phyloP scores from a whole-genome alignment of 2,888 invertebrate genomes.

The Epiperipatus broadwayi region DNA sequence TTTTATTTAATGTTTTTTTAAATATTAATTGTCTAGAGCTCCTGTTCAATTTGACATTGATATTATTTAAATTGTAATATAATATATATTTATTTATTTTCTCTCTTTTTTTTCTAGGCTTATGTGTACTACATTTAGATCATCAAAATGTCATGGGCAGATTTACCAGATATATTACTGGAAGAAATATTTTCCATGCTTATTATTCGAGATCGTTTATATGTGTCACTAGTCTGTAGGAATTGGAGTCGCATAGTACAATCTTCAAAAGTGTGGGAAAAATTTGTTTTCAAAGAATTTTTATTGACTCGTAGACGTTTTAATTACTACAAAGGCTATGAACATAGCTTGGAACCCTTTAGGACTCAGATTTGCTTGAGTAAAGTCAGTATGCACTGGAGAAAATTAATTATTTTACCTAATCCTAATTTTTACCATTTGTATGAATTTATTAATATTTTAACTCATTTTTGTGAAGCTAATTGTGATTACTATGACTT shows the following conservation, averaged over 20 bases:
- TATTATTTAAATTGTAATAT: too few species aligned
- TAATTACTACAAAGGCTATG: constrained; percentile 63
- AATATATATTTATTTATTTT: too few species aligned
- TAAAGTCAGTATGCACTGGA: too few species aligned
- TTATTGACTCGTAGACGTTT: constrained; percentile 52
- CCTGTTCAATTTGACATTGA: too few species aligned
- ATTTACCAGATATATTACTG: constrained; percentile 48
- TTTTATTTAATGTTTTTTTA: too few species aligned
- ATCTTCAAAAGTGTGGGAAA: constrained; percentile 52
- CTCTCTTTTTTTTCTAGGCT: too few species aligned
- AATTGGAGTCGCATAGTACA: constrained; percentile 46
- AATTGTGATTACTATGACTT: constrained; percentile 23
- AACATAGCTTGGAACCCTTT: constrained; percentile 51
- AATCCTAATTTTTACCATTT: constrained; percentile 58
- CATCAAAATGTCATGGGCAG: too few species aligned
- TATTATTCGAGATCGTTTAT: constrained; percentile 46
- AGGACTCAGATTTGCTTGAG: constrained; percentile 49
- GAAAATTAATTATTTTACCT: too few species aligned
- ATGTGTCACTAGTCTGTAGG: constrained; percentile 47
- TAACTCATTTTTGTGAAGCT: constrained; percentile 51
- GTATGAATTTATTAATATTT: constrained; percentile 60
- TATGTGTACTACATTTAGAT: too few species aligned
- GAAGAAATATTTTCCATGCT: constrained; percentile 51
- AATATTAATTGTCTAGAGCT: too few species aligned
- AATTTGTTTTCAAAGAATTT: constrained; percentile 47